Base-by-base conservation (phyloP, 2,113 vertebrate species). In the Notarius quadriscutis region DNA sequence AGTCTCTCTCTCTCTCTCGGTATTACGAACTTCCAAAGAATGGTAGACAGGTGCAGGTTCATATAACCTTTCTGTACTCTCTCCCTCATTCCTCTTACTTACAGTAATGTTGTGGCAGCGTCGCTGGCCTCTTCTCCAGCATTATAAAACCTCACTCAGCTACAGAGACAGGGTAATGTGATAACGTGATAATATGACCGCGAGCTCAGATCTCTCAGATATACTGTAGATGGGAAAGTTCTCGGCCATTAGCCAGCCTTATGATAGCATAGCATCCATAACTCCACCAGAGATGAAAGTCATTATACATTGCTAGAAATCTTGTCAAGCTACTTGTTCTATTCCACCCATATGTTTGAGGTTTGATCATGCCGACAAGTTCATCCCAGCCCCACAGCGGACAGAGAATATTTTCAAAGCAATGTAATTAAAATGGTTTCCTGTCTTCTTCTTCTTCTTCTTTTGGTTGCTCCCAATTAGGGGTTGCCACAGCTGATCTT, bases 11-110 rank as follows among this genome's bases (percentile, higher is more conserved):
- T 75, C 14, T 75, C 74, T 84, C 50, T 55, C 81, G 2, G n/a
- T 69, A 72, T 85, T 75, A 25, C 84, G 78, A 62, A 57, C 69
- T 79, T 85, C 14, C 51, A 69, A 60, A 84, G 57, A 87, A 60
- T 57, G 22, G 25, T 69, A 30, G 79, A 89, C 89, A 87, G 89
- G 83, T 88, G 83, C 87, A 84, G 63, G 86, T 83, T 79, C 74
- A 57, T 85, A 78, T 69, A 81, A 84, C 84, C 55, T 57, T 85
- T 62, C 69, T 60, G 14, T 27, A 57, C 34, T 67, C 74, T 67
- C 51, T 75, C 65, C 6, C 83, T 86, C 85, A 83, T 85, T 84
- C 60, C 88, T 89, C 18, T 50, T 60, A 20, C 77, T 69, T 58
- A 57, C 41, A 34, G 69, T 60, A 15, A 27, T 77, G 67, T 58